Base-by-base conservation (phyloP, 2,113 vertebrate genomes). In the Poeciliopsis prolifica region DNA sequence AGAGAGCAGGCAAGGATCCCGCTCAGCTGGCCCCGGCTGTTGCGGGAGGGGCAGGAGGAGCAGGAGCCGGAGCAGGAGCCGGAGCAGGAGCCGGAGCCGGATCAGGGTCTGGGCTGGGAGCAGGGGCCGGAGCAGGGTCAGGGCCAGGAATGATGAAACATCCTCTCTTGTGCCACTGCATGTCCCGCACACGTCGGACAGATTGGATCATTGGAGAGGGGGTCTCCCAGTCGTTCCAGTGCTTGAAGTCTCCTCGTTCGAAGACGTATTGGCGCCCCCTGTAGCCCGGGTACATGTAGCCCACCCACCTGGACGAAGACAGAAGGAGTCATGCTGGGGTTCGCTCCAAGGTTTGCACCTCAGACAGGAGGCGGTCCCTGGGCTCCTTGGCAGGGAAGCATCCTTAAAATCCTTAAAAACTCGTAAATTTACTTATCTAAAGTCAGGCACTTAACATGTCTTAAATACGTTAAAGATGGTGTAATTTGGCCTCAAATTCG, bases 191-290 rank as follows among this genome's bases (percentile, higher is more conserved):
- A 0, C 95, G 96, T 65, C 96, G 94, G 85, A 98, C 90, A 0
- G 97, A 97, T 94, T 98, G 97, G 88, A 98, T 95, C 85, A 95
- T 96, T 0, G 97, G 97, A 30, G 94, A 94, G 35, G 91, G 94
- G 67, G 96, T 95, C 0, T 95, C 95, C 97, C 97, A 97, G 77
- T 97, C 96, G 2, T 98, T 98, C 96, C 96, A 98, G 92, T 98
- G 97, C 75, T 95, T 94, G 92, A 96, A 98, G 35, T 98, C 96
- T 3, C 96, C 96, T 54, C 91, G 94, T 92, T 97, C 96, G 0
- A 98, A 96, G 85, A 97, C 93, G 33, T 95, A 97, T 92, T 98
- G 97, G 65, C 92, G 95, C 60, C 97, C 97, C 12, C 96, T 94
- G 90, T 97, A 99, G 37, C 97, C 97, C 0, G 97, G 96, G 87